These are phyloP conservation scores for Deilephila porcellus DNA, from an alignment of 2,888 invertebrate species.

Conservation along the genomic window DNA sequence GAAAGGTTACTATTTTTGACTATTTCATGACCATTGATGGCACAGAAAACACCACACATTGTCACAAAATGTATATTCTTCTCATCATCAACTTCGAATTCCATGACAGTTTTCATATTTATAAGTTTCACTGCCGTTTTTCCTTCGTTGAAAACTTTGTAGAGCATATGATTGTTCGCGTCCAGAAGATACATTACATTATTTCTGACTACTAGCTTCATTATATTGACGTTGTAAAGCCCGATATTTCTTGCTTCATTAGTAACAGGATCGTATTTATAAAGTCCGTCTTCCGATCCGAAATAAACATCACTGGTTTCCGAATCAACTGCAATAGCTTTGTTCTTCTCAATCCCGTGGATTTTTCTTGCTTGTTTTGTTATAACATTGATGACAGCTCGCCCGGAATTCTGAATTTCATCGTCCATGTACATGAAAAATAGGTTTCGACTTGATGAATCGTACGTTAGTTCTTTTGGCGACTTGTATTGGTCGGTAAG, in stretches of 20 bases:
- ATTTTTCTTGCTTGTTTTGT: constrained; percentile 67
- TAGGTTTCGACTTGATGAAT: constrained; percentile 71
- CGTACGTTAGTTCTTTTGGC: constrained; percentile 73
- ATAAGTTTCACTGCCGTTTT: constrained; percentile 56
- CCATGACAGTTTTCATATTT: constrained; percentile 65
- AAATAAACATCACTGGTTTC: constrained; percentile 75
- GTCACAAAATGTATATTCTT: constrained; percentile 70
- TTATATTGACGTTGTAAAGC: constrained; percentile 72
- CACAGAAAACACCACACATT: constrained; percentile 74
- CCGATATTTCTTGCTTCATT: constrained; percentile 67
- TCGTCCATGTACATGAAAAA: constrained; percentile 80
- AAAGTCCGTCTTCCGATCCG: constrained; percentile 73
- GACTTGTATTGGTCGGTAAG: constrained; percentile 61
- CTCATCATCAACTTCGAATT: constrained; percentile 70
- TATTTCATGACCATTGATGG: constrained; percentile 55
- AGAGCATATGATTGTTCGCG: constrained; percentile 73
- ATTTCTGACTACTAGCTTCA: constrained; percentile 70
- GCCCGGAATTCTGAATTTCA: constrained; percentile 66
- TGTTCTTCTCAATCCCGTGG: constrained; percentile 67
- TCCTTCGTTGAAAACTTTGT: constrained; percentile 65
- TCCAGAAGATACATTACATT: constrained; percentile 73
- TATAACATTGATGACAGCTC: constrained; percentile 67
- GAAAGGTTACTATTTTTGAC: constrained; percentile 67
- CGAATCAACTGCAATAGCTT: constrained; percentile 70
- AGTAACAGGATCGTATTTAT: constrained; percentile 66